phyloP scores from a whole-genome alignment of 2,888 invertebrate species.

The Drosophila anomalata region DNA sequence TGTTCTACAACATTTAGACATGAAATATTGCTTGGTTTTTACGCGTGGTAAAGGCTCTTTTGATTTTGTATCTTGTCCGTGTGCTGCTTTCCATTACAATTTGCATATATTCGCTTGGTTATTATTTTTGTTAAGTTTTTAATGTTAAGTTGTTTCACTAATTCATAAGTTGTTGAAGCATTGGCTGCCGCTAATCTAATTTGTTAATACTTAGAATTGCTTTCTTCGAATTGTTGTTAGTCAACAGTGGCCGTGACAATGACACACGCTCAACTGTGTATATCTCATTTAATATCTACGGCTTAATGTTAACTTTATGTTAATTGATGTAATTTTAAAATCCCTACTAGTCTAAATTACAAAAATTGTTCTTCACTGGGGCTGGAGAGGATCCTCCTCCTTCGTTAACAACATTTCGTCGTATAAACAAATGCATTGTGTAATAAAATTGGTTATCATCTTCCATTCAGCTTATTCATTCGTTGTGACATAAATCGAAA shows the following conservation, averaged over 20 bases:
- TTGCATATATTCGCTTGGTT: conserved; percentile 35
- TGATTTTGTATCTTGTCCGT: conserved; percentile 63
- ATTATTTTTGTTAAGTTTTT: conserved; percentile 1
- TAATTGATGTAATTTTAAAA: conserved; percentile 58
- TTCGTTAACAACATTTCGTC: conserved; percentile 43
- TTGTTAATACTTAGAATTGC: conserved; percentile 78
- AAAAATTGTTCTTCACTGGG: conserved; percentile 74
- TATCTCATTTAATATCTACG: conserved; percentile 36
- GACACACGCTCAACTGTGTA: conserved; percentile 6
- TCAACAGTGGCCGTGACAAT: conserved; percentile 29
- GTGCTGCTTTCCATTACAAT: conserved; percentile 39
- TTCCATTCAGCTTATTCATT: conserved; percentile 32
- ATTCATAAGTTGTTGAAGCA: conserved; percentile 59
- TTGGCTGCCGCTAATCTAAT: conserved; percentile 60
- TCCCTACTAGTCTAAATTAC: conserved; percentile 70
- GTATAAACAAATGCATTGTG: conserved; percentile 48
- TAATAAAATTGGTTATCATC: conserved; percentile 24
- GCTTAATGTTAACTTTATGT: conserved; percentile 37
- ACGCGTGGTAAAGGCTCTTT: conserved; percentile 52
- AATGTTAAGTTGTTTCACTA: conserved; percentile 18
- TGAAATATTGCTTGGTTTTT: conserved; percentile 74
- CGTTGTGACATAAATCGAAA: conserved; percentile 63
- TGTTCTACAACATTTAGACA: conserved; percentile 71
- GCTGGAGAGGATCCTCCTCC: conserved; percentile 34
- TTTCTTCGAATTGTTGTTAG: conserved; percentile 63